phyloP scores from a whole-genome alignment of 2,888 invertebrate species.

The Pseudeuparius sepicola region DNA sequence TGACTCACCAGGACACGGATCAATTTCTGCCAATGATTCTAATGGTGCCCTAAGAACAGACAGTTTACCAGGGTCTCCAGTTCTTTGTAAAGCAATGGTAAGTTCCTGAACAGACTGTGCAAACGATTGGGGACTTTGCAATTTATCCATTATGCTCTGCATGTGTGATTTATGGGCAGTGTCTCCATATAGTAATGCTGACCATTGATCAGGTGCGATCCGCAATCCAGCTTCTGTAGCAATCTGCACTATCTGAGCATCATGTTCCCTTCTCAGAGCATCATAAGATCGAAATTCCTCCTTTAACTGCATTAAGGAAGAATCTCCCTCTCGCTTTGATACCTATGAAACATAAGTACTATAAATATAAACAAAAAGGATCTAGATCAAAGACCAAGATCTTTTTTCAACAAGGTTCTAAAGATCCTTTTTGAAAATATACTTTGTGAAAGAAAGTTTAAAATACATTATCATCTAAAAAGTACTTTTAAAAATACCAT shows the following conservation, averaged over 20 bases:
- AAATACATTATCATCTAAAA: too few relatives aligned
- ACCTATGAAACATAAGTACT: conserved; percentile 46
- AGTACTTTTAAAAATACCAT: too few relatives aligned
- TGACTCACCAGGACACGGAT: conserved; percentile 68
- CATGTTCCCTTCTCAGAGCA: conserved; percentile 86
- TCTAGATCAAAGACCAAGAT: too few relatives aligned
- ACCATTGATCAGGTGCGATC: conserved; percentile 98
- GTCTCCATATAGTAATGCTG: conserved; percentile 91
- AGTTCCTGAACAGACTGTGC: conserved; percentile 84
- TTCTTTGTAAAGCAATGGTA: conserved; percentile 81
- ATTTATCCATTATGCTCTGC: conserved; percentile 86
- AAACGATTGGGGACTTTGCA: conserved; percentile 90
- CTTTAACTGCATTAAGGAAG: conserved; percentile 94
- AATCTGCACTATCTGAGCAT: conserved; percentile 97
- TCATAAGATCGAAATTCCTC: conserved; percentile 96
- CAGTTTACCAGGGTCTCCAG: conserved; percentile 77
- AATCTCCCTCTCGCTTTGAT: conserved; percentile 91
- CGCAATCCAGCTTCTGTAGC: conserved; percentile 94
- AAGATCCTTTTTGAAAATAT: too few relatives aligned
- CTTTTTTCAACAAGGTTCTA: conserved; percentile 6
- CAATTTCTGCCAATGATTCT: conserved; percentile 77
- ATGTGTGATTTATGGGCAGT: conserved; percentile 93
- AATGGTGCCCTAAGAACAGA: conserved; percentile 67
- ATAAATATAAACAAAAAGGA: conserved; percentile 1
- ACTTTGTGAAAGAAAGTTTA: too few relatives aligned